Base-by-base conservation (phyloP, 2,888 invertebrate species). In the Biston stratarius region DNA sequence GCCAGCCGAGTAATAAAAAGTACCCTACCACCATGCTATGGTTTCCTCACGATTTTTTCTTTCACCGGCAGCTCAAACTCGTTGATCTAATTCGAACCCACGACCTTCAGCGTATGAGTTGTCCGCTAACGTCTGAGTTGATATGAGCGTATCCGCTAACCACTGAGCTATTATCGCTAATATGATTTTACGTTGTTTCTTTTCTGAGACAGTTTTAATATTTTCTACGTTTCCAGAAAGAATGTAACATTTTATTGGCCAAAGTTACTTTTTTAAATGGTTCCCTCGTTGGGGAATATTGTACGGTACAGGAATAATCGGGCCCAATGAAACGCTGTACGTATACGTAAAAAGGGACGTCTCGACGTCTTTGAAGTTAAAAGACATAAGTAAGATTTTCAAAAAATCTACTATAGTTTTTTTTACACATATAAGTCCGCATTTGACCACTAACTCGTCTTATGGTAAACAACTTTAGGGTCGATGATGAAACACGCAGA, bases 291-390 rank as follows among this genome's bases (percentile, higher is more conserved):
- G 15, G 24, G 34, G 60, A 64, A 67, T 74, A 74, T 69, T 74
- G 69, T 67, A 66, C 56, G 36, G 53, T 36, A 51, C 68, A 66
- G 61, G 61, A 70, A 74, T 69, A 71, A 74, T 69, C 64, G 64
- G 59, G 53, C 59, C 67, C 70, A 72, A 71, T 71, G 69, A 66
- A 70, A 72, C 57, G 60, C 65, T 68, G 40, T 61, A 56, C 44
- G 64, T 61, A 69, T 70, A 69, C 71, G 62, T 71, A 73, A 71
- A 66, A 65, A 71, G 70, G 71, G 69, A 67, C 61, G 14, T 24
- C 14, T 73, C 71, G 69, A 33, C 57, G 52, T 47, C 53, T 48
- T 15, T 60, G 51, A 33, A 40, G 55, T 59, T 45, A 65, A 69
- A 67, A 48, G 48, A 47, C 53, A 61, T 73, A 73, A 67, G 57